Percentiles rank a stretch among this genome's conserved stretches.
Evolutionary conservation across 2,888 invertebrate genomes (phyloP).

Genomic region (Andrena praecox): DNA sequence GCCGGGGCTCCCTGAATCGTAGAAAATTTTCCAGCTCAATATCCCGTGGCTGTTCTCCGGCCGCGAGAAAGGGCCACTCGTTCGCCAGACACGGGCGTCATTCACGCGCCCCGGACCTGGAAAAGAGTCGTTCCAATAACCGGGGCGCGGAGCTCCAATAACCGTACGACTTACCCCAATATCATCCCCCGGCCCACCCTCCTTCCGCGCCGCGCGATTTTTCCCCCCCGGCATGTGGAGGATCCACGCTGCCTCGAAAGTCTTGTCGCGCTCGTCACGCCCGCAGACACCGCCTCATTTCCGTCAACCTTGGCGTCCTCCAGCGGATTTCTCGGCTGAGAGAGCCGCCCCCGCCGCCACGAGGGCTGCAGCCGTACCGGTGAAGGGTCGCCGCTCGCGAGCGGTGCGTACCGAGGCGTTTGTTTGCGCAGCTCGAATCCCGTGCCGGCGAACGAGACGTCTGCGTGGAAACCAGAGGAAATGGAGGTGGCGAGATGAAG

Average conservation of each 20-base stretch:
- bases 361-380: not conserved
- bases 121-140: slow-evolving; percentile 44
- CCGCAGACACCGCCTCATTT: slow-evolving; percentile 65
- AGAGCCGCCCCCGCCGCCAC: slow-evolving; percentile 14
- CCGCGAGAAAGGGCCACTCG: slow-evolving; percentile 13
- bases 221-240: too few relatives aligned
- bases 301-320: slow-evolving; percentile 51
- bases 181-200: slow-evolving; percentile 43
- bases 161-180: slow-evolving; percentile 68
- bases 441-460: slow-evolving; percentile 23
- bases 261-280: slow-evolving; percentile 60
- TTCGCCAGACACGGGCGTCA: slow-evolving; percentile 12
- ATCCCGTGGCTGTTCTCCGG: slow-evolving; percentile 9
- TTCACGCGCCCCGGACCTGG: slow-evolving; percentile 24
- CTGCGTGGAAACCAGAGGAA: slow-evolving; percentile 29
- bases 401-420: slow-evolving; percentile 10
- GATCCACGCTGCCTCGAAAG: slow-evolving; percentile 22
- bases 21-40: not conserved
- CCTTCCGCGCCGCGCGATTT: slow-evolving; percentile 16
- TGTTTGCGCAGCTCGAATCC: slow-evolving; percentile 20
- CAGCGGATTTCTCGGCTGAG: slow-evolving; percentile 51
- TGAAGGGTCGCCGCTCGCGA: not conserved
- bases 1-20: not conserved
- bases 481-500: slow-evolving; percentile 30
- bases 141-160: slow-evolving; percentile 50